Conservation (phyloP, 2,888 invertebrate species). For the Andricus quercusramuli region DNA sequence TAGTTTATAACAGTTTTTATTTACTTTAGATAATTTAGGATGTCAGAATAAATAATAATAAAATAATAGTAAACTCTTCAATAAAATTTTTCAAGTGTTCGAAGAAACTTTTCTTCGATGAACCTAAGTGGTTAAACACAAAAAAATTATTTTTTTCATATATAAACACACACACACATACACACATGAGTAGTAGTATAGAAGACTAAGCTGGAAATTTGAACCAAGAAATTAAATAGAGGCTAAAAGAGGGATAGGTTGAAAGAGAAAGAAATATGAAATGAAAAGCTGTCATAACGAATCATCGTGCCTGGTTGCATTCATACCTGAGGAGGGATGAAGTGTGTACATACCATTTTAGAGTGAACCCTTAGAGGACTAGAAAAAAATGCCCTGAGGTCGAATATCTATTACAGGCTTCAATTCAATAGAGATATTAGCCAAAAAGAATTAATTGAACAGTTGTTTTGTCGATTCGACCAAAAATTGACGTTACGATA, state of each 20-base stretch:
- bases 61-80: background rate
- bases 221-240: conserved; percentile 45
- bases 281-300: conserved; percentile 77
- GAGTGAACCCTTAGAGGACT: conserved; percentile 31
- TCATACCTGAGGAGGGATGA: conserved; percentile 69
- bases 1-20: background rate
- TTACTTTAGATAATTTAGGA: too few relatives aligned
- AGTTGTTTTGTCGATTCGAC: conserved; percentile 39
- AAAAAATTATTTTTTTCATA: background rate
- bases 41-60: background rate
- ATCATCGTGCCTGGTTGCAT: conserved; percentile 71
- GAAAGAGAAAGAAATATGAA: conserved; percentile 67
- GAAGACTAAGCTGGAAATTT: conserved; percentile 45
- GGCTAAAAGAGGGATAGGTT: conserved; percentile 51
- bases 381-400: conserved; percentile 14
- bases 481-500: conserved; percentile 63
- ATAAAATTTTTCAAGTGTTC: background rate
- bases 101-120: background rate
- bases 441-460: conserved; percentile 23
- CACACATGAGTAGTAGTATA: conserved; percentile 34
- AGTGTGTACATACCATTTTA: conserved; percentile 74
- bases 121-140: background rate
- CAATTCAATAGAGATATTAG: background rate
- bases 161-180: background rate
- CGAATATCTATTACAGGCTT: conserved; percentile 2